Conservation (phyloP, 1,140 invertebrate genomes). For the Drosophila tsacasi region DNA sequence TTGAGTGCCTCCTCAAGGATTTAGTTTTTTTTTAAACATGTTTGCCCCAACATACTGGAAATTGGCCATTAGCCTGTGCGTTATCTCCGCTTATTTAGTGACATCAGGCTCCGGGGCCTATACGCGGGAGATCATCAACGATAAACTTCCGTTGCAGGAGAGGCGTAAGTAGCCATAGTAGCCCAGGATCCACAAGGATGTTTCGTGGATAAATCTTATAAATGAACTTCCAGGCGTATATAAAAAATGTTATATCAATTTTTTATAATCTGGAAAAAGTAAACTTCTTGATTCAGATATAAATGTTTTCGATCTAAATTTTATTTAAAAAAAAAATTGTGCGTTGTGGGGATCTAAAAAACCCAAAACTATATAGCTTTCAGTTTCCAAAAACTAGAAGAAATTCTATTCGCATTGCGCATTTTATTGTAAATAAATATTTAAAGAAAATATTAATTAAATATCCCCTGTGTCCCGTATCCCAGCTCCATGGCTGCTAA, state of each 20-base stretch:
- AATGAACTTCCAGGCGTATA: too few species aligned
- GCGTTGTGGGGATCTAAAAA: too few species aligned
- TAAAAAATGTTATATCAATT: too few species aligned
- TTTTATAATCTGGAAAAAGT: too few species aligned
- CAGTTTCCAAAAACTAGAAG: background rate
- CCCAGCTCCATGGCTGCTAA: constrained; percentile 78
- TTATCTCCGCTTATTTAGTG: constrained; percentile 32
- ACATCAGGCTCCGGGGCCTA: constrained; percentile 45
- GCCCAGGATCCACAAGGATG: background rate
- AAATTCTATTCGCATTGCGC: background rate
- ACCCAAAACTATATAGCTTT: background rate
- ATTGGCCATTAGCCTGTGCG: constrained; percentile 33
- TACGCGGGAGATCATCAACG: constrained; percentile 79
- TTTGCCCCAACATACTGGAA: constrained; percentile 54
- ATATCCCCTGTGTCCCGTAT: background rate
- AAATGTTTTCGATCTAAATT: background rate
- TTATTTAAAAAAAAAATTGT: too few species aligned
- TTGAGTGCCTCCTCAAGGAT: constrained; percentile 35
- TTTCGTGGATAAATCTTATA: background rate
- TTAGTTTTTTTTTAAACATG: constrained; percentile 46
- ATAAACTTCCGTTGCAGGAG: constrained; percentile 77
- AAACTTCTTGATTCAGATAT: background rate
- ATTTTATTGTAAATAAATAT: background rate
- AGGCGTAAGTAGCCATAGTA: constrained; percentile 67
- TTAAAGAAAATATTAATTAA: background rate